Percentiles rank a stretch among this genome's conserved stretches.
Conservation (phyloP, 2,113 vertebrate species). For the Prochilodus magdalenae region DNA sequence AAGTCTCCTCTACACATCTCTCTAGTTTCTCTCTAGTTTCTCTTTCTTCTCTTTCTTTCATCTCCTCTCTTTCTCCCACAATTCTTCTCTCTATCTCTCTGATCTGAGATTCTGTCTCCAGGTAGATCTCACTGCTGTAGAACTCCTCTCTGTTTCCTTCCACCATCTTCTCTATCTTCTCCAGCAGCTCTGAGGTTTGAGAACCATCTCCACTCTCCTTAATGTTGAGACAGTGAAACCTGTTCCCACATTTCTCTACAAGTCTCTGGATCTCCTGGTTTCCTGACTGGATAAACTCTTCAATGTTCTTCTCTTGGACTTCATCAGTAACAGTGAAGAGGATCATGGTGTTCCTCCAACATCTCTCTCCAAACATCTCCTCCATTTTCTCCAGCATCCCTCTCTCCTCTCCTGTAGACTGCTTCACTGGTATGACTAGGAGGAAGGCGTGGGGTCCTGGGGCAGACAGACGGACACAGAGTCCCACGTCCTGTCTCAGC, state of each 20-base stretch:
- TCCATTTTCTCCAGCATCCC: conserved; percentile 20
- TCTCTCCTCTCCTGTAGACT: conserved; percentile 11
- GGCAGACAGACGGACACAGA: conserved; percentile 25
- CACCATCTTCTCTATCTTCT: no score
- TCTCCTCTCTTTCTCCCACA: no score
- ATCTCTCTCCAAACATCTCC: conserved; percentile 37
- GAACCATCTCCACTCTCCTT: no score
- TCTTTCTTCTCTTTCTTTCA: no score
- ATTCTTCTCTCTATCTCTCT: no score
- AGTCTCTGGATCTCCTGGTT: conserved; percentile 8
- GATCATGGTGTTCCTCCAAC: conserved; percentile 17
- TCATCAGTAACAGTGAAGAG: conserved; percentile 25
- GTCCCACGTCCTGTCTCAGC: conserved; percentile 18
- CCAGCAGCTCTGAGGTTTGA: no score
- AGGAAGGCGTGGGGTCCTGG: conserved; percentile 42
- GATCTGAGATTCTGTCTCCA: no score
- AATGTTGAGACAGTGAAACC: not conserved
- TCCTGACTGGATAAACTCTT: not conserved
- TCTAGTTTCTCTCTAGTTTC: no score
- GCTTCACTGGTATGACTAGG: conserved; percentile 19
- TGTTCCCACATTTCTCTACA: conserved; percentile 1
- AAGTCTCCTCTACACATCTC: no score
- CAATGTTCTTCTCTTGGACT: not conserved
- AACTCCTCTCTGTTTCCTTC: no score
- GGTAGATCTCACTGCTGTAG: no score